phyloP scores from a whole-genome alignment of 1,140 invertebrate genomes.

The Sipha flava region DNA sequence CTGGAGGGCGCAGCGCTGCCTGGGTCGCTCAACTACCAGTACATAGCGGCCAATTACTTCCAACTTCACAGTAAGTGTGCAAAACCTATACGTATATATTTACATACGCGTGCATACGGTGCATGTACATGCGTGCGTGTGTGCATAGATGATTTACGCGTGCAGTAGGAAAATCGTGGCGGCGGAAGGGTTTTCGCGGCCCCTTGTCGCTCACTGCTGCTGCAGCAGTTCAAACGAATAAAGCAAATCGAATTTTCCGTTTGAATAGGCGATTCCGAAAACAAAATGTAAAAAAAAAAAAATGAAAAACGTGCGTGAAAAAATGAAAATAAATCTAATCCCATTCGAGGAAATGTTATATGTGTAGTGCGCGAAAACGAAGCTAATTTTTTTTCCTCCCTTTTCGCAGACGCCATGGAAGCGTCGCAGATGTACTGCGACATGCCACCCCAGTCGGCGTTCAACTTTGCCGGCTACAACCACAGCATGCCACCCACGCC shows the following conservation, averaged over 20 bases:
- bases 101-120: neutral
- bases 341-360: neutral
- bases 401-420: slow-evolving; percentile 25
- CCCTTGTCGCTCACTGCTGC: neutral
- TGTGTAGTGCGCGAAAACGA: neutral
- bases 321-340: neutral
- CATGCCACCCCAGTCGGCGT: slow-evolving; percentile 10
- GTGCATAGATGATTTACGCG: neutral
- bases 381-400: neutral
- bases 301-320: neutral
- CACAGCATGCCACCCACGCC: neutral
- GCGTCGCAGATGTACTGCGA: slow-evolving; percentile 24
- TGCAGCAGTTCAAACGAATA: slow-evolving; percentile 8
- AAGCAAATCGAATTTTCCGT: slow-evolving; percentile 19
- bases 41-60: slow-evolving; percentile 29
- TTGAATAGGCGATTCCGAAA: neutral
- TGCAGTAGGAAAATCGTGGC: neutral
- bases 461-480: slow-evolving; percentile 9
- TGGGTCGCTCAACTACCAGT: slow-evolving; percentile 22
- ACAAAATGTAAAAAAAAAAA: neutral
- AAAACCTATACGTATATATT: neutral
- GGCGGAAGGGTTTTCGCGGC: neutral
- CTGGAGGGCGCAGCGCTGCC: slow-evolving; percentile 10
- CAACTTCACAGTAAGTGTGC: slow-evolving; percentile 28
- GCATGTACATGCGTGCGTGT: neutral